These are phyloP conservation scores for Notocelia uddmanniana DNA, from an alignment of 2,888 invertebrate species.

Conservation along the genomic window DNA sequence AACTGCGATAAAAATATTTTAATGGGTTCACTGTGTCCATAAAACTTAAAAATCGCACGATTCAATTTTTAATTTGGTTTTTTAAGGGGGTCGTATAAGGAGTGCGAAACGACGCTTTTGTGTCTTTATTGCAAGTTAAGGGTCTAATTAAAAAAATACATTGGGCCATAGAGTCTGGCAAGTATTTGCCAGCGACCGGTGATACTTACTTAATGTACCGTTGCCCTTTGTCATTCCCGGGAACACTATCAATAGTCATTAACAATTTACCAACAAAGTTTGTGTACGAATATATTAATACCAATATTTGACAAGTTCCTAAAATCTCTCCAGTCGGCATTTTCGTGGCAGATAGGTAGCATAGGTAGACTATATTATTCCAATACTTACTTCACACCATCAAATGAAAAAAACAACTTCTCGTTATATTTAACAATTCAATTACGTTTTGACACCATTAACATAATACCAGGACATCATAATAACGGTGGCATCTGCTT, in stretches of 20 bases:
- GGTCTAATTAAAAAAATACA: slow-evolving; percentile 29
- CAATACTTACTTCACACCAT: neutral
- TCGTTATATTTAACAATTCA: slow-evolving; percentile 28
- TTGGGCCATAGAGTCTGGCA: neutral
- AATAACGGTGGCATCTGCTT: slow-evolving; percentile 70
- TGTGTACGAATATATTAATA: neutral
- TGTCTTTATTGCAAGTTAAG: slow-evolving; percentile 30
- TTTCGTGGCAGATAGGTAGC: neutral
- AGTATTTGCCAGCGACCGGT: too few relatives aligned
- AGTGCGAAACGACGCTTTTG: slow-evolving; percentile 41
- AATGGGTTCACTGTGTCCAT: slow-evolving; percentile 26
- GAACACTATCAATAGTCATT: neutral
- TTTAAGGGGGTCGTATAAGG: slow-evolving; percentile 31
- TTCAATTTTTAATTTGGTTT: slow-evolving; percentile 39
- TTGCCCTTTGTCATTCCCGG: neutral
- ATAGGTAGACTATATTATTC: neutral
- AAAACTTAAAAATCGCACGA: slow-evolving; percentile 41
- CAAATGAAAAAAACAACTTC: neutral
- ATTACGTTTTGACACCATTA: slow-evolving; percentile 56
- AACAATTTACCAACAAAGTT: neutral
- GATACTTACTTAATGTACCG: neutral
- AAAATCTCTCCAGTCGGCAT: too few relatives aligned
- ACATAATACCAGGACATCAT: slow-evolving; percentile 59
- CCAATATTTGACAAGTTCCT: too few relatives aligned
- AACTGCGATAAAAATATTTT: slow-evolving; percentile 23